Percentiles rank a stretch among this genome's conserved stretches.
These are phyloP conservation scores for Orthosia gracilis DNA, from an alignment of 2,888 invertebrate genomes.

Conservation along the genomic window DNA sequence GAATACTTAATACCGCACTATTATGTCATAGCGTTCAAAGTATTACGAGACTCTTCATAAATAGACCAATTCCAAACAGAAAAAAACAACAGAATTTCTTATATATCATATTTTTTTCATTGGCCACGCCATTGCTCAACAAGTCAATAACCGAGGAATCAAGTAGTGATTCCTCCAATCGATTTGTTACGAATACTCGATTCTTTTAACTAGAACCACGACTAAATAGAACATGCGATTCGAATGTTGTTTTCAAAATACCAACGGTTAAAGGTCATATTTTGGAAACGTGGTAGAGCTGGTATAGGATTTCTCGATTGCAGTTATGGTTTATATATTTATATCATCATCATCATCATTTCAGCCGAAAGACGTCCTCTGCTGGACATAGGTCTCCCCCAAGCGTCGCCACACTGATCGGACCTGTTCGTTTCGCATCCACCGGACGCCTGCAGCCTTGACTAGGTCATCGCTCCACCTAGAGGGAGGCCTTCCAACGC, in stretches of 20 bases:
- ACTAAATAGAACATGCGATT: slow-evolving; percentile 46
- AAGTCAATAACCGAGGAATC: slow-evolving; percentile 55
- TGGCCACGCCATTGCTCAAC: slow-evolving; percentile 35
- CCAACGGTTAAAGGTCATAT: slow-evolving; percentile 6
- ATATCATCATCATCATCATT: no score
- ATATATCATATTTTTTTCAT: slow-evolving; percentile 17
- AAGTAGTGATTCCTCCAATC: slow-evolving; percentile 58
- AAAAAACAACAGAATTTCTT: slow-evolving; percentile 19
- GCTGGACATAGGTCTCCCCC: no score
- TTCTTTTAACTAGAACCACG: slow-evolving; percentile 48
- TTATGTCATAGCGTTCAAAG: slow-evolving; percentile 8
- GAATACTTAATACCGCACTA: slow-evolving; percentile 47
- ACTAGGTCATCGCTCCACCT: no score
- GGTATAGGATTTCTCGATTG: not conserved
- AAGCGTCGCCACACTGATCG: no score
- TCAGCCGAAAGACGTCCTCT: no score
- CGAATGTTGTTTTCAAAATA: slow-evolving; percentile 41
- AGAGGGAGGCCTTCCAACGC: no score
- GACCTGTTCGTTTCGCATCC: no score
- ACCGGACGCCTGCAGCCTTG: no score
- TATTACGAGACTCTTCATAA: slow-evolving; percentile 25
- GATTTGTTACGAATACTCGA: slow-evolving; percentile 59
- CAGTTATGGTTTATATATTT: not conserved
- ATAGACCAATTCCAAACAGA: slow-evolving; percentile 17
- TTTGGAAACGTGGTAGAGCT: slow-evolving; percentile 2